Evolutionary conservation across 2,113 vertebrate genomes (phyloP), one percentile per base, ranked within the genome.

Genomic region (Hiodon alosoides): DNA sequence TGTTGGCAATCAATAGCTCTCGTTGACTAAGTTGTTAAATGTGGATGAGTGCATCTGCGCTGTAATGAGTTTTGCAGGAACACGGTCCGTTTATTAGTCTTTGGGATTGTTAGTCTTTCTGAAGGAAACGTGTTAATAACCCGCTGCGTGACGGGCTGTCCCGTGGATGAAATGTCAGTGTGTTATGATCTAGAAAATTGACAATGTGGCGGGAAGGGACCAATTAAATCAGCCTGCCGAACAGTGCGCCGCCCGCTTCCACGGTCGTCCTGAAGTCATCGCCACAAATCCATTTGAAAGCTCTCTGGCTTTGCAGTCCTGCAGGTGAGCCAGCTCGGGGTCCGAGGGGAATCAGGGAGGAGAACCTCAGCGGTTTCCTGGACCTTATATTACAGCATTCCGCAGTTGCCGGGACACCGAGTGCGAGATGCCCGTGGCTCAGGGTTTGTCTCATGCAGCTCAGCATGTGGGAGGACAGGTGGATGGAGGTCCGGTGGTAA

Each of bases 141-240:
- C 8, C 46, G n/a, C 57, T 3, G 5, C 5, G 5, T 9, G 11
- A 6, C 13, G 1, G 46, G 3, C 46, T 52, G 50, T 68, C 7
- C 50, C 4, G 57, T 72, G 31, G 31, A 61, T 61, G 57, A 72
- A 46, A 50, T 72, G 46, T 60, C 71, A 72, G 57, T 72, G 46
- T 9, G 69, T 47, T 71, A 58, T 46, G 55, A 57, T 59, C n/a
- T 58, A n/a, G 17, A 47, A 46, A 72, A 60, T 72, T 72, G 13
- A 72, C 58, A 46, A 58, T 3, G 4, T 10, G 46, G 10, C 9
- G 70, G 55, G 53, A 9, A 69, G 51, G 14, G 67, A n/a, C 11
- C 67, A 52, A 51, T 7, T n/a, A 13, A 50, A 16, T 16, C 4
- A 14, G 47, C 31, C 7, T 67, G 2, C 31, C 0, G 31, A 31